Evolutionary conservation across 2,113 vertebrate genomes (phyloP), one percentile per base, ranked within the genome.

Genomic region (Eupsittula cactorum): DNA sequence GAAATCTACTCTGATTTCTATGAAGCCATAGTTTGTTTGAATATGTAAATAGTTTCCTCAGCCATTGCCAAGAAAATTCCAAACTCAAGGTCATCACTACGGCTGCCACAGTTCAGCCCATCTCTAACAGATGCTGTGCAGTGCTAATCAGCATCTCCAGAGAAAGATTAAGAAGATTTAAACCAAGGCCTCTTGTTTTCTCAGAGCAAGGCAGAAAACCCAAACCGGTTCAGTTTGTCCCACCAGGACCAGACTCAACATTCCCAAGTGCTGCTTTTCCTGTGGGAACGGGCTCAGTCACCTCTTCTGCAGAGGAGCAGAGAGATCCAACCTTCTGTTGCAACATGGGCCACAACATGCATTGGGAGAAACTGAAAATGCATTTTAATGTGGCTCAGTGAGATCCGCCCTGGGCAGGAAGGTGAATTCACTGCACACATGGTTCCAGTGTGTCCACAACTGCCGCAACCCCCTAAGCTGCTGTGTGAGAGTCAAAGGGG

Each of bases 81-180:
- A 63, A 86, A 53, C 67, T 94, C 60, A 84, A 89, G 94, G 95
- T 78, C 71, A 59, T 35, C 21, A 7, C 21, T 35, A 62, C 4
- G 24, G 16, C 71, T 29, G 63, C 53, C 55, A 65, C 49, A 35
- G 3, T 6, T 5, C 37, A 83, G 64, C 77, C 76, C 0, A 1
- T 67, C 77, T 65, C 92, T 4, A 60, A 57, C 82, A 92, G 86
- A 86, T 47, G 68, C 83, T 47, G n/a, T 50, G 21, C 8, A 28
- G 64, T 24, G 82, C 96, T 92, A 71, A 96, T 82, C 93, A 87
- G 90, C 55, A 49, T 27, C 70, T 79, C 67, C 16, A 19, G 57
- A 92, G 83, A 93, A 77, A 95, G 95, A 96, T 95, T 86, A 91
- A 64, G 81, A 75, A 91, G 74, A 63, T 62, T 82, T 86, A 82